Percentiles rank a stretch among this genome's conserved stretches.
Evolutionary conservation across 2,113 vertebrate species (phyloP).

Genomic region (Isichthys henryi): DNA sequence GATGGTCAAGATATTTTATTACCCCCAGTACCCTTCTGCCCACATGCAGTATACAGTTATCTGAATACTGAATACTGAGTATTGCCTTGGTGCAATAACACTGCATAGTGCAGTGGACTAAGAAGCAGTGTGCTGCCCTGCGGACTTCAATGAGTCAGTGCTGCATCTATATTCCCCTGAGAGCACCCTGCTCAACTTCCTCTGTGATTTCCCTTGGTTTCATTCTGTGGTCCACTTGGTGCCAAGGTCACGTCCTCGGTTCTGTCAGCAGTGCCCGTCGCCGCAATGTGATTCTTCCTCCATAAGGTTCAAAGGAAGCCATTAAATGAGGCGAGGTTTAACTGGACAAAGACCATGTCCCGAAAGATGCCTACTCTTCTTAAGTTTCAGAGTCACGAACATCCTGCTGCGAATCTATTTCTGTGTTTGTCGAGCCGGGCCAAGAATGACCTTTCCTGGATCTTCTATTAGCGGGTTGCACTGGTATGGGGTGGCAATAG

Average conservation of each 20-base stretch:
- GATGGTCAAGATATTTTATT: not conserved
- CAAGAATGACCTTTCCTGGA: conserved; percentile 43
- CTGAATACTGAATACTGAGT: not conserved
- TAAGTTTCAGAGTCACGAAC: conserved; percentile 50
- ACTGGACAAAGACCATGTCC: conserved; percentile 28
- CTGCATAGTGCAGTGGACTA: not conserved
- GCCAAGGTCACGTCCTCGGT: not conserved
- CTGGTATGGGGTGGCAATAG: conserved; percentile 35
- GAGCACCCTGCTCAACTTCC: not conserved
- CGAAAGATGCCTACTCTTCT: conserved; percentile 30
- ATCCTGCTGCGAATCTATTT: conserved; percentile 45
- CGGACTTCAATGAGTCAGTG: not conserved
- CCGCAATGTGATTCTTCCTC: not conserved
- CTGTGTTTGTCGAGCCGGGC: conserved; percentile 47
- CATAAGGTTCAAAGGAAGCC: conserved; percentile 8
- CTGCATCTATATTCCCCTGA: not conserved
- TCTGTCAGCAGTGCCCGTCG: not conserved
- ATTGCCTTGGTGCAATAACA: not conserved
- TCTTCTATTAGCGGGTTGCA: conserved; percentile 30
- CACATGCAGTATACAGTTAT: not conserved
- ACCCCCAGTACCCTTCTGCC: not conserved
- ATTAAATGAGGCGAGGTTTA: conserved; percentile 18
- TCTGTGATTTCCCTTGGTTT: not conserved
- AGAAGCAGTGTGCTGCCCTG: not conserved
- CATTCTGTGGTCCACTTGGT: not conserved